These are phyloP conservation scores for Dreissena rostriformis DNA, from an alignment of 1,140 invertebrate genomes.

Conservation along the genomic window DNA sequence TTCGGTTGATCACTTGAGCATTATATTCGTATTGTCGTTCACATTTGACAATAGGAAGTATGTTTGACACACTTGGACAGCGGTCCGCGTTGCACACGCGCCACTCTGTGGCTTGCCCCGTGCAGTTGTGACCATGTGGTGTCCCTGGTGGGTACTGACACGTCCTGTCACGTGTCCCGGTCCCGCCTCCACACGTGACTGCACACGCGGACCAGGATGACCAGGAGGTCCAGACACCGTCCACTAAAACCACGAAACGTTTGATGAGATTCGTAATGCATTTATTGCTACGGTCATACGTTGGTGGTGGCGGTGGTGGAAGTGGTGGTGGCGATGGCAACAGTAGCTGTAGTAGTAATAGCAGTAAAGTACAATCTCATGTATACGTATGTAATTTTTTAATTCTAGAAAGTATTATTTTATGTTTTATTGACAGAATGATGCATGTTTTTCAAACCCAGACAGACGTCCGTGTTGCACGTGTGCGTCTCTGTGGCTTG, in stretches of 20 bases:
- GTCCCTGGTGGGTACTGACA: conserved; percentile 58
- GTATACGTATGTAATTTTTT: no score
- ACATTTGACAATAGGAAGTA: no score
- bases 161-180: conserved; percentile 84
- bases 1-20: no score
- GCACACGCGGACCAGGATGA: conserved; percentile 93
- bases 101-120: conserved; percentile 47
- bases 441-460: neutral
- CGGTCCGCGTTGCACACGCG: conserved; percentile 49
- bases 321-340: no score
- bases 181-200: conserved; percentile 93
- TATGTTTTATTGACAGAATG: no score
- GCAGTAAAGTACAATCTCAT: no score
- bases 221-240: conserved; percentile 78
- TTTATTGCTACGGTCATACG: neutral
- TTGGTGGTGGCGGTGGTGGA: neutral
- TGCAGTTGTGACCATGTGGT: conserved; percentile 54
- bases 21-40: no score
- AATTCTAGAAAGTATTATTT: no score
- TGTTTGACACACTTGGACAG: conserved; percentile 51
- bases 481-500: neutral
- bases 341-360: no score
- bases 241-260: conserved; percentile 55
- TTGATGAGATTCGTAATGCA: neutral
- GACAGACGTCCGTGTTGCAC: conserved; percentile 29